phyloP scores from a whole-genome alignment of 2,113 vertebrate species.

The Chaetops frenatus region DNA sequence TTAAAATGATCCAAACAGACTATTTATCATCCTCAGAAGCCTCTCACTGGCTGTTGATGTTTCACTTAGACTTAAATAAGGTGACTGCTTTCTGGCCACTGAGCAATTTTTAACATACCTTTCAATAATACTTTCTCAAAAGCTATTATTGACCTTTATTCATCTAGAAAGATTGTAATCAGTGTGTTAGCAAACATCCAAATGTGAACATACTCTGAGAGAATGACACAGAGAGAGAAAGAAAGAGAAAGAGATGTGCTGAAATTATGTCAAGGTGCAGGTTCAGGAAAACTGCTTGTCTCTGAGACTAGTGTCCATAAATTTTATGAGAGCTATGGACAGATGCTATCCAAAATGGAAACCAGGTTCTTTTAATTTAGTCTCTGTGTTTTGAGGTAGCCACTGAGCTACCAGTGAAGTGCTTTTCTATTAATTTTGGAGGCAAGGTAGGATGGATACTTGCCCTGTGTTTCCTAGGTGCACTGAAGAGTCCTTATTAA shows the following conservation, averaged over 20 bases:
- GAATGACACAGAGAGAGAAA: not conserved
- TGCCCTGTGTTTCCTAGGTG: not conserved
- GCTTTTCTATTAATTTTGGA: conserved; percentile 28
- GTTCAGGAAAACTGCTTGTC: not conserved
- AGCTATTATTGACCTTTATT: not conserved
- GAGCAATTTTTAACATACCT: not conserved
- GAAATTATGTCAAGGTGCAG: not conserved
- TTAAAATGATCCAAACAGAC: not conserved
- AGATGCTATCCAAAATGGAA: not conserved
- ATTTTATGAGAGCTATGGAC: not conserved
- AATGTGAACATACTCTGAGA: not conserved
- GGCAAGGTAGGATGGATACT: not conserved
- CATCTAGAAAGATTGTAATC: not conserved
- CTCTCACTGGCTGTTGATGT: not conserved
- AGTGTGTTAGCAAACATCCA: not conserved
- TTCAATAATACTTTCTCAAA: not conserved
- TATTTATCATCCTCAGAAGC: not conserved
- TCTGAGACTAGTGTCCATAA: not conserved
- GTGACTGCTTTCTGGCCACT: not conserved
- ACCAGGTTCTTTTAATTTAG: not conserved
- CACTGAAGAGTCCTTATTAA: not conserved
- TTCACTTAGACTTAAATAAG: conserved; percentile 13
- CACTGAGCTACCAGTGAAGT: not conserved
- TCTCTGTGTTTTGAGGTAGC: not conserved
- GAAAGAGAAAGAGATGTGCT: not conserved